phyloP scores from a whole-genome alignment of 1,140 invertebrate genomes.

The Pogonomyrmex californicus region DNA sequence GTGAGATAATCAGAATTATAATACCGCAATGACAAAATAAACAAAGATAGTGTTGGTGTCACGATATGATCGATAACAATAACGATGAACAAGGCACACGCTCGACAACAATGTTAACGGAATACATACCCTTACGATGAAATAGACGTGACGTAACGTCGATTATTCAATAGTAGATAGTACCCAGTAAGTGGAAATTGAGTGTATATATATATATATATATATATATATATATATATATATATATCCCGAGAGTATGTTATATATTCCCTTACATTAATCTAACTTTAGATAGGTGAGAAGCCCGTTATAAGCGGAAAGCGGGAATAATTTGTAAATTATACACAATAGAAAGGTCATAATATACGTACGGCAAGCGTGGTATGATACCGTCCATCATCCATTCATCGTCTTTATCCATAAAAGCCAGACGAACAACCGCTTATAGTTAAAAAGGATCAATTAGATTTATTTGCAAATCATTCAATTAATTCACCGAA shows the following conservation, averaged over 20 bases:
- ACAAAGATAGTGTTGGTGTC: constrained; percentile 3
- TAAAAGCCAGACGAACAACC: constrained; percentile 28
- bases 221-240: neutral
- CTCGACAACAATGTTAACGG: constrained; percentile 2
- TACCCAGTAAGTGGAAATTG: neutral
- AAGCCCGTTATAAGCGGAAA: constrained; percentile 33
- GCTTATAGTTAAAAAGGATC: constrained; percentile 27
- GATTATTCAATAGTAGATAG: neutral
- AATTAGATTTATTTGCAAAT: constrained; percentile 32
- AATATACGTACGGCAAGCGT: constrained; percentile 52
- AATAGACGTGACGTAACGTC: neutral
- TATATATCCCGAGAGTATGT: neutral
- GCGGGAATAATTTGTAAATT: neutral
- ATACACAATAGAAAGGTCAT: constrained; percentile 22
- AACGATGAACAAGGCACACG: neutral
- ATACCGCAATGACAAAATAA: neutral
- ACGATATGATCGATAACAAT: constrained; percentile 41
- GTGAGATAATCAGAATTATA: constrained; percentile 10
- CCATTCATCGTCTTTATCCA: constrained; percentile 12
- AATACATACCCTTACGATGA: constrained; percentile 26
- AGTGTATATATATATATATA: neutral
- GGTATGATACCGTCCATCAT: constrained; percentile 1
- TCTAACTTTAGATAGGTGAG: neutral
- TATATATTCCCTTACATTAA: neutral
- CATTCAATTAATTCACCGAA: neutral